Evolutionary conservation across 2,888 invertebrate genomes (phyloP).

Genomic region (Ormyrus labotus): DNA sequence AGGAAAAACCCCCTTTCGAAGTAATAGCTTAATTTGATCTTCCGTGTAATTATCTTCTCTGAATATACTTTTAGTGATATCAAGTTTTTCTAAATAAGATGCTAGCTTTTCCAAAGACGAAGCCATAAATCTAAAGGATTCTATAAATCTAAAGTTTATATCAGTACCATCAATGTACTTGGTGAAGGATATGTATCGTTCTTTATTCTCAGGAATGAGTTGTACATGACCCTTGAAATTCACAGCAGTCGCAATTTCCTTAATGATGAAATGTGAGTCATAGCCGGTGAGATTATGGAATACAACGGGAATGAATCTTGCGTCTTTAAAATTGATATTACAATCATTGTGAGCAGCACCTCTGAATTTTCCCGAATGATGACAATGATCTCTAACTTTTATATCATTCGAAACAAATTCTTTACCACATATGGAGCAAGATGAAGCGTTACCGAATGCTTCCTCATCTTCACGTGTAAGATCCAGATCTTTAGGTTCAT

Average conservation of each 20-base stretch:
- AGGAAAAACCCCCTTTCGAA: too few relatives aligned
- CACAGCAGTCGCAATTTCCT: slow-evolving; percentile 51
- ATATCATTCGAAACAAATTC: slow-evolving; percentile 33
- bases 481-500: slow-evolving; percentile 14
- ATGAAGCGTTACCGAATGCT: slow-evolving; percentile 2
- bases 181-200: slow-evolving; percentile 64
- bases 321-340: slow-evolving; percentile 66
- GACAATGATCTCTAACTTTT: slow-evolving; percentile 57
- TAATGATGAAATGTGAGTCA: slow-evolving; percentile 62
- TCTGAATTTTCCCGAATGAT: slow-evolving; percentile 45
- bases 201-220: slow-evolving; percentile 66
- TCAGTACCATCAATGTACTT: slow-evolving; percentile 35
- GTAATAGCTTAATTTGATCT: too few relatives aligned
- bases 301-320: slow-evolving; percentile 62
- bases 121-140: slow-evolving; percentile 50
- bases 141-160: slow-evolving; percentile 48
- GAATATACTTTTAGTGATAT: background rate
- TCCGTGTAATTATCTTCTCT: background rate
- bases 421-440: slow-evolving; percentile 52
- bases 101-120: slow-evolving; percentile 44
- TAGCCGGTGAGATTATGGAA: slow-evolving; percentile 59
- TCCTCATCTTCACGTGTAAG: background rate
- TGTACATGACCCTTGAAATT: slow-evolving; percentile 56
- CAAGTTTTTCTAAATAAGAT: background rate
- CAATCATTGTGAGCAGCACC: slow-evolving; percentile 56